These are phyloP conservation scores for Eremobia ochroleuca DNA, from an alignment of 2,888 invertebrate genomes.

Conservation along the genomic window DNA sequence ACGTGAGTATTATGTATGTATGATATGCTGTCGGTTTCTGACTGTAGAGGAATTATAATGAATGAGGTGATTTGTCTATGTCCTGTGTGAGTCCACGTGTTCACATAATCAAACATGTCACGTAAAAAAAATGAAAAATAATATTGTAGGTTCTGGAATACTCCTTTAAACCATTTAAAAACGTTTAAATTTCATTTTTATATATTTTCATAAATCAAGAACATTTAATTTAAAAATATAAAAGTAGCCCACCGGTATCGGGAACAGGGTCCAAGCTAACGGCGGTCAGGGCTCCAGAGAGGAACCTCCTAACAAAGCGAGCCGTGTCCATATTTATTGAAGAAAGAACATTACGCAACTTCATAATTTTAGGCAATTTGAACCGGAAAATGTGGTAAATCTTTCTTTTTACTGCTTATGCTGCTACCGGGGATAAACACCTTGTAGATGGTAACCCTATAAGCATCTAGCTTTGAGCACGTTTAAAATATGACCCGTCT, in stretches of 20 bases:
- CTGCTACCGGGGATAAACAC: background rate
- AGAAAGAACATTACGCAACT: background rate
- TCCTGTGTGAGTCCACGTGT: background rate
- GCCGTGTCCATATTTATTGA: background rate
- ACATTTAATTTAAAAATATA: background rate
- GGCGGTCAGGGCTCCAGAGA: background rate
- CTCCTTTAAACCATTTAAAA: too few relatives aligned
- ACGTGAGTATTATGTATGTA: constrained; percentile 33
- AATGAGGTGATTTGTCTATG: background rate
- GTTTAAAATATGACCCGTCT: constrained; percentile 67
- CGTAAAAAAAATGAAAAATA: background rate
- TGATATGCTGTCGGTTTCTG: constrained; percentile 30
- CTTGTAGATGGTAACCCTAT: constrained; percentile 36
- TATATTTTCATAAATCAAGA: too few relatives aligned
- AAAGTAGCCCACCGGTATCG: background rate
- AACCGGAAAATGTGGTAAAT: background rate
- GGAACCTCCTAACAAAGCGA: background rate
- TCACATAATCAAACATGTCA: background rate
- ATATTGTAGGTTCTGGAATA: background rate
- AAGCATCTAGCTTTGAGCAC: constrained; percentile 35
- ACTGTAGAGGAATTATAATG: constrained; percentile 4
- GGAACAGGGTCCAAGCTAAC: background rate
- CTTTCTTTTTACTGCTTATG: background rate
- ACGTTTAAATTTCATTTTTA: too few relatives aligned
- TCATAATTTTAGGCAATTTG: background rate